Evolutionary conservation across 1,140 invertebrate genomes (phyloP).

Genomic region (Caenorhabditis remanei): DNA sequence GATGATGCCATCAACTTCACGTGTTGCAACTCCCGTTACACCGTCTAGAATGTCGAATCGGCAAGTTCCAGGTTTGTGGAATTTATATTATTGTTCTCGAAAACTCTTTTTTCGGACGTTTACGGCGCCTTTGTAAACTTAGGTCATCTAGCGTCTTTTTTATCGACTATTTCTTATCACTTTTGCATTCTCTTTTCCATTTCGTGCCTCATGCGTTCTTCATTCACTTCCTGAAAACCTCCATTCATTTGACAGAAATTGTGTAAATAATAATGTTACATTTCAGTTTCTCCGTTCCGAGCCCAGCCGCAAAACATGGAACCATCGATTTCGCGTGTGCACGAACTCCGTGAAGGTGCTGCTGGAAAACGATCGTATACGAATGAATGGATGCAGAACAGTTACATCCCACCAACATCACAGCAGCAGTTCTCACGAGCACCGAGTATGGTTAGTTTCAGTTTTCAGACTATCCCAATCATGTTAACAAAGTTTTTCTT

Average conservation of each 20-base stretch:
- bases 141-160: not conserved
- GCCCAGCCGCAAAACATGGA: slow-evolving; percentile 36
- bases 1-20: slow-evolving; percentile 15
- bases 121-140: not conserved
- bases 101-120: too few species aligned
- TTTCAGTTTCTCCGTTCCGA: slow-evolving; percentile 10
- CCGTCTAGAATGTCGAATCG: slow-evolving; percentile 8
- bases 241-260: too few species aligned
- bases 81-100: not conserved
- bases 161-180: not conserved
- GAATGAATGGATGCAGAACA: slow-evolving; percentile 18
- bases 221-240: not conserved
- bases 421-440: not conserved
- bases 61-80: not conserved
- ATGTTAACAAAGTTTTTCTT: too few species aligned
- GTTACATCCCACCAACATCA: not conserved
- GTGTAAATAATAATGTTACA: too few species aligned
- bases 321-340: slow-evolving; percentile 6
- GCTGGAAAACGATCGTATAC: slow-evolving; percentile 2
- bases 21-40: not conserved
- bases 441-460: slow-evolving; percentile 20
- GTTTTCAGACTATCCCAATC: not conserved
- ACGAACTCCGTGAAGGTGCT: slow-evolving; percentile 8
- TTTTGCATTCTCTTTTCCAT: not conserved
- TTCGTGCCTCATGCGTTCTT: not conserved